Evolutionary conservation across 2,113 vertebrate species (phyloP), one percentile per base, ranked within the genome.

Genomic region (Hemicordylus capensis): DNA sequence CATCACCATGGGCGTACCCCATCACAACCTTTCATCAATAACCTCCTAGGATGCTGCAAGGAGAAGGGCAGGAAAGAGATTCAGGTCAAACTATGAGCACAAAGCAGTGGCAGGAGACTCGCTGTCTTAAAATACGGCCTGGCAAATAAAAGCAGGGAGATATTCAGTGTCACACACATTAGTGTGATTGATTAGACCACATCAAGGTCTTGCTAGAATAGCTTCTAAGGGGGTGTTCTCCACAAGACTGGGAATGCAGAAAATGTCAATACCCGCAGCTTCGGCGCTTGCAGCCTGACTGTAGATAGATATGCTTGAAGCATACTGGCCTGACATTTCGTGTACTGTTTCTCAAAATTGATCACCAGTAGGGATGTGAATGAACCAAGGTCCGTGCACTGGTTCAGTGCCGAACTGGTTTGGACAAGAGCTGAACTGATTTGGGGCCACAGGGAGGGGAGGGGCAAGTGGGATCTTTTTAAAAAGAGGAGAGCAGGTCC

Each of bases 101-200:
- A 82, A 69, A 70, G 42, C 34, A 42, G 8, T 39, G 11, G 22
- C 54, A 77, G 63, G 34, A 83, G 75, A 61, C 44, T 17, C 24
- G 37, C 14, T 15, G 17, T 22, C 64, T 69, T 78, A 58, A 67
- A 61, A 20, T 74, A 56, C 22, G 1, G 56, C 7, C 64, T 83
- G 80, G 74, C 42, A 72, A 78, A 76, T 34, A 72, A 83, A 59
- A 67, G 42, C 59, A 31, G n/a, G 37, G 51, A 72, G 46, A 76
- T 39, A 69, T 81, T 76, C 64, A 72, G 64, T 78, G 66, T 54
- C 73, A 63, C 34, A 69, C 64, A n/a, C 37, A n/a, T 59, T 42
- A 63, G 58, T 24, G 42, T 70, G 54, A 78, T 70, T 83, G 74
- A 87, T 87, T 78, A 83, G 54, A 63, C n/a, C 56, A 19, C 74